Percentiles rank a stretch among this genome's conserved stretches.
Evolutionary conservation across 2,113 vertebrate species (phyloP).

Genomic region (Cheirogaleus medius): DNA sequence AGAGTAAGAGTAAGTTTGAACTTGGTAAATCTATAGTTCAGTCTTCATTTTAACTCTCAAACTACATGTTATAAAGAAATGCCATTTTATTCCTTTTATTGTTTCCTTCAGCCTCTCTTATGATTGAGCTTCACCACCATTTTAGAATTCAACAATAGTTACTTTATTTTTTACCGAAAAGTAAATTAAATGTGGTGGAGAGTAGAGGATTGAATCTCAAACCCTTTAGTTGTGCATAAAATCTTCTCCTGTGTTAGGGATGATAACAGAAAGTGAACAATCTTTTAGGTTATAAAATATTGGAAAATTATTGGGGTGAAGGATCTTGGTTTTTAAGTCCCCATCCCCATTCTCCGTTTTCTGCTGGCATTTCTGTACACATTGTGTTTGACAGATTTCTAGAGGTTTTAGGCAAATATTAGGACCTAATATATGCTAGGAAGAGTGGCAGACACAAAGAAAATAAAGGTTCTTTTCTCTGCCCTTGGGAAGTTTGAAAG

Average conservation of each 20-base stretch:
- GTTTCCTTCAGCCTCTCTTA: neutral
- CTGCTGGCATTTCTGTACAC: neutral
- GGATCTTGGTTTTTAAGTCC: neutral
- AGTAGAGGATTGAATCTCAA: neutral
- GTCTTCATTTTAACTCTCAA: neutral
- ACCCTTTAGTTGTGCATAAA: neutral
- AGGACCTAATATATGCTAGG: neutral
- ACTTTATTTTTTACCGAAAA: neutral
- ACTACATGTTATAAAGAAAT: neutral
- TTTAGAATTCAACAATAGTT: conserved; percentile 30
- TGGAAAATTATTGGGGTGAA: neutral
- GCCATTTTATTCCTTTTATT: neutral
- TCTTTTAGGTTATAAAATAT: neutral
- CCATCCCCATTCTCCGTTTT: neutral
- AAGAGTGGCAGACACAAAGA: neutral
- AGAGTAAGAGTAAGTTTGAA: neutral
- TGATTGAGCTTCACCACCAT: neutral
- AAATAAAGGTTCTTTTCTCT: neutral
- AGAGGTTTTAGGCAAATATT: conserved; percentile 13
- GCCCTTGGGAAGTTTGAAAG: neutral
- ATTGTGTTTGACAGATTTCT: neutral
- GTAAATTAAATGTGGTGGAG: neutral
- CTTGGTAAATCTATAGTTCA: neutral
- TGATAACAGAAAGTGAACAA: neutral
- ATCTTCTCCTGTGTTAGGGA: neutral